These are phyloP conservation scores for Promerops cafer DNA, from an alignment of 2,113 vertebrate genomes.

Conservation along the genomic window DNA sequence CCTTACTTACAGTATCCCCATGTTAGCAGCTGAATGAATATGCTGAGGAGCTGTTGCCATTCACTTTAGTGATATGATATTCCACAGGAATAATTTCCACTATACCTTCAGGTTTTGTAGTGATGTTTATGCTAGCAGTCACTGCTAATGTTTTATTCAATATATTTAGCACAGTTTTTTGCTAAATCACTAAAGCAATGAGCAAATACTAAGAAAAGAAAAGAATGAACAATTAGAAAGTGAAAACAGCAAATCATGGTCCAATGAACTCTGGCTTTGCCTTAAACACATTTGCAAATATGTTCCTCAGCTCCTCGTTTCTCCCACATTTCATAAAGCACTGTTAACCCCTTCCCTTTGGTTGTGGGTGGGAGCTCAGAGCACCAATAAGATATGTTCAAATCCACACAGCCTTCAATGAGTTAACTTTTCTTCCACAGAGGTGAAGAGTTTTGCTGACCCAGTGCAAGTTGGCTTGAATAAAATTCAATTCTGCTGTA, in stretches of 20 bases:
- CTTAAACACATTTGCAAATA: constrained; percentile 12
- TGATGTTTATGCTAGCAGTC: background rate
- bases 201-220: background rate
- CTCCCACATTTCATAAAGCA: background rate
- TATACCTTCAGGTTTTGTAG: background rate
- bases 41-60: background rate
- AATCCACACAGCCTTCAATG: background rate
- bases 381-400: background rate
- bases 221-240: background rate
- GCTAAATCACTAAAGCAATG: background rate
- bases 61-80: background rate
- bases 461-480: constrained; percentile 43
- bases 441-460: constrained; percentile 71
- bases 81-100: background rate
- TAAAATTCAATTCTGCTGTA: constrained; percentile 69
- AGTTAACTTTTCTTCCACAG: constrained; percentile 51
- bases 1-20: constrained; percentile 20
- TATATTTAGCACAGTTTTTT: background rate
- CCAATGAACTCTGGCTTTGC: background rate
- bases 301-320: background rate
- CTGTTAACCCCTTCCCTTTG: constrained; percentile 16
- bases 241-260: background rate
- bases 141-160: background rate
- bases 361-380: background rate
- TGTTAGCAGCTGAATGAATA: background rate